A percentile compares a stretch with the other conserved stretches of the same genome.
These are phyloP conservation scores for Chrysochloris asiatica DNA, from an alignment of 2,113 vertebrate genomes.

Conservation along the genomic window DNA sequence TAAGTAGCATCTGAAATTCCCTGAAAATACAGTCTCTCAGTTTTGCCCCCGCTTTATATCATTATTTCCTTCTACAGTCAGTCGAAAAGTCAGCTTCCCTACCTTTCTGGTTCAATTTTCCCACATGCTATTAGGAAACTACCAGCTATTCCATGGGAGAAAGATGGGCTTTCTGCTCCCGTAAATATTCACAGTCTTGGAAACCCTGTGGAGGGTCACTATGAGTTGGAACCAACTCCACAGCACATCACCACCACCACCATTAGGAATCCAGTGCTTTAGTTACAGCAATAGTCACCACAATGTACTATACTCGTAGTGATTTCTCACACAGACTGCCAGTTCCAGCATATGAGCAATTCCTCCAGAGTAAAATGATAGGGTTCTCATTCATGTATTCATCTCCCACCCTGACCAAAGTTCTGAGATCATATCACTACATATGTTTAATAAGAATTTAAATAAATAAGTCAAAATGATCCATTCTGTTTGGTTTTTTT, in stretches of 20 bases:
- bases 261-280: not conserved
- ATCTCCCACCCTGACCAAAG: not conserved
- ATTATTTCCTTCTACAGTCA: no score
- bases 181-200: not conserved
- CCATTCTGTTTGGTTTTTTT: not conserved
- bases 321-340: not conserved
- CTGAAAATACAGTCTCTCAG: no score
- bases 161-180: not conserved
- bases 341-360: not conserved
- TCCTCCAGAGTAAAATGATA: not conserved
- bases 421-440: not conserved
- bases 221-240: no score
- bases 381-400: not conserved
- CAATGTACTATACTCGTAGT: not conserved
- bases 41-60: no score
- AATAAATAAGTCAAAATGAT: not conserved
- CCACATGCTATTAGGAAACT: no score
- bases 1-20: no score
- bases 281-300: slow-evolving; percentile 11
- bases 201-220: no score
- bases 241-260: no score
- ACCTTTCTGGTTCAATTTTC: no score
- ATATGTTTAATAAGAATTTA: not conserved
- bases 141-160: not conserved
- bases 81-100: no score